A percentile compares a stretch with the other conserved stretches of the same genome.
phyloP scores from a whole-genome alignment of 2,113 vertebrate species.

The Hippolais icterina region DNA sequence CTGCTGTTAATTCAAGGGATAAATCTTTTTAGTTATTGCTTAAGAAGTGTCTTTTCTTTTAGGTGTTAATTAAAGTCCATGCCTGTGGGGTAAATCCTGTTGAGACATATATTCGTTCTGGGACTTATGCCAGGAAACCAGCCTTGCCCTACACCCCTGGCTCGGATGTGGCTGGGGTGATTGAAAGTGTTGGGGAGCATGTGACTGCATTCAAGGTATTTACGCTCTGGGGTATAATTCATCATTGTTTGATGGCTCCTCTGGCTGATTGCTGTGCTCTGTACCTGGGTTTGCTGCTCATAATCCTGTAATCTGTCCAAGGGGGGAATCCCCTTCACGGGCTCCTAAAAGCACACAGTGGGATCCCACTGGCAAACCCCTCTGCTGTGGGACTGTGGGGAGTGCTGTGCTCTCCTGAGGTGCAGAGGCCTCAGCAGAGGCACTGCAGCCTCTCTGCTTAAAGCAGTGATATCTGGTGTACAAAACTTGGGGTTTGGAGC shows the following conservation, averaged over 20 bases:
- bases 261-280: not conserved
- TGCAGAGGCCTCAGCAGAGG: not conserved
- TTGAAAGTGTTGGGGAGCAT: conserved; percentile 79
- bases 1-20: not conserved
- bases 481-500: not conserved
- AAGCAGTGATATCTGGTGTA: not conserved
- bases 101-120: conserved; percentile 90
- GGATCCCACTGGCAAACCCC: accelerated
- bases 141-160: conserved; percentile 87
- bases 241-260: accelerated
- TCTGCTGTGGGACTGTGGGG: not conserved
- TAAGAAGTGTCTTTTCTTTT: not conserved
- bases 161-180: conserved; percentile 82
- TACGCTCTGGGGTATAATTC: accelerated
- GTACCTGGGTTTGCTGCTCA: not conserved
- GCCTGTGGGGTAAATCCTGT: conserved; percentile 93
- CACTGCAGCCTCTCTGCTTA: not conserved
- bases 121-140: conserved; percentile 73
- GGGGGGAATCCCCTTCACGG: accelerated
- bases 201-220: conserved; percentile 84
- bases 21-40: not conserved
- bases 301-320: accelerated
- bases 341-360: accelerated
- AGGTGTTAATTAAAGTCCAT: conserved; percentile 89
- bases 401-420: no score